A percentile compares a stretch with the other conserved stretches of the same genome.
These are phyloP conservation scores for Hyposoter dolosus DNA, from an alignment of 2,888 invertebrate species.

Conservation along the genomic window DNA sequence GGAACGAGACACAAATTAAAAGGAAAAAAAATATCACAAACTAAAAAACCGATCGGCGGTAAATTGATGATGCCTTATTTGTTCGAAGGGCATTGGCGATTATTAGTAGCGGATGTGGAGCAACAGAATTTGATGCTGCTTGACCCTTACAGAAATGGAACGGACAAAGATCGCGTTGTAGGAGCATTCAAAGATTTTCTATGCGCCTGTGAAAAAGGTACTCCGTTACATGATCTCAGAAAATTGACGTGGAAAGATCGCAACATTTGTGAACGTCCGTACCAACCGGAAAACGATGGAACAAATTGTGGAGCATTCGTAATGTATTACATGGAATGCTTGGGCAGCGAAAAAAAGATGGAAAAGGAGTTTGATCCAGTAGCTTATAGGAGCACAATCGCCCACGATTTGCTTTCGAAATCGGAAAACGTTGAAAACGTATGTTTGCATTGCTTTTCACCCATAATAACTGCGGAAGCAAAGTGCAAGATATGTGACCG, in stretches of 20 bases:
- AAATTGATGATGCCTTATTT: constrained; percentile 13
- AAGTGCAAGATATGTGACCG: not conserved
- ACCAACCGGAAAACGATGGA: constrained; percentile 31
- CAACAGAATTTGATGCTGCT: not conserved
- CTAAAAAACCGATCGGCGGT: not conserved
- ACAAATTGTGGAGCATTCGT: constrained; percentile 47
- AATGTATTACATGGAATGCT: constrained; percentile 54
- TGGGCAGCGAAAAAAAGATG: constrained; percentile 14
- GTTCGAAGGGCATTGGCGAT: not conserved
- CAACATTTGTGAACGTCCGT: constrained; percentile 12
- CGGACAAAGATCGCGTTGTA: not conserved
- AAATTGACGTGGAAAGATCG: not conserved
- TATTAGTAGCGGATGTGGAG: not conserved
- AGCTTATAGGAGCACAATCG: constrained; percentile 14
- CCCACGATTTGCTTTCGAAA: constrained; percentile 23
- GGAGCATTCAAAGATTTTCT: constrained; percentile 45
- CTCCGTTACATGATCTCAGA: constrained; percentile 2
- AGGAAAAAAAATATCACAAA: not conserved
- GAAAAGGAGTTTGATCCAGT: constrained; percentile 25
- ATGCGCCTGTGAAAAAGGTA: not conserved
- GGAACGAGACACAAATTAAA: not conserved
- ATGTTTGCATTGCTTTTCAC: constrained; percentile 35
- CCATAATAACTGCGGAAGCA: not conserved
- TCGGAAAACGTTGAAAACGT: constrained; percentile 35
- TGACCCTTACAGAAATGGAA: not conserved